Percentiles rank a stretch among this genome's conserved stretches.
These are phyloP conservation scores for Latrodectus hesperus DNA, from an alignment of 2,888 invertebrate genomes.

Conservation along the genomic window DNA sequence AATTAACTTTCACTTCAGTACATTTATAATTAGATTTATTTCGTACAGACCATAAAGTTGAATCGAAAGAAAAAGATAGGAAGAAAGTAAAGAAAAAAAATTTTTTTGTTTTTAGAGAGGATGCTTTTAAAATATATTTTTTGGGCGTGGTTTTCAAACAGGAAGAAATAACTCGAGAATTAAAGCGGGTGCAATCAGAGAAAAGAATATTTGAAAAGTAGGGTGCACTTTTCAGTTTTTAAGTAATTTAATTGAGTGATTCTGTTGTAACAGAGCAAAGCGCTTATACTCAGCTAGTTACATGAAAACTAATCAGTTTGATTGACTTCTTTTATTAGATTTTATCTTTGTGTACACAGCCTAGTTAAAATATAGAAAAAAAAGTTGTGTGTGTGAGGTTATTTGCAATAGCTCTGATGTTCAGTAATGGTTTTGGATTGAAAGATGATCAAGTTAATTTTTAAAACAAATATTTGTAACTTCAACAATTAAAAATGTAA, in stretches of 20 bases:
- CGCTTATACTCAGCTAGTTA: not conserved
- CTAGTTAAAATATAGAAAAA: no score
- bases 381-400: no score
- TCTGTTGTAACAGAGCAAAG: not conserved
- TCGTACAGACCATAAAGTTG: conserved; percentile 25
- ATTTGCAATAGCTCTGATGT: no score
- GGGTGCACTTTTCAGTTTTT: not conserved
- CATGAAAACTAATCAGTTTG: not conserved
- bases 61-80: not conserved
- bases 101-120: not conserved
- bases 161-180: not conserved
- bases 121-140: conserved; percentile 9
- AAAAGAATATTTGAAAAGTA: not conserved
- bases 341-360: no score
- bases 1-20: conserved; percentile 23
- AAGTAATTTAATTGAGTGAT: not conserved
- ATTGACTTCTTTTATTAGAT: not conserved
- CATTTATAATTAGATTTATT: conserved; percentile 55
- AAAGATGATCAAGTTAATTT: no score
- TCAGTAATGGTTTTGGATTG: no score
- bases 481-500: no score
- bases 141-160: conserved; percentile 32
- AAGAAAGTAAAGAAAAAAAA: not conserved
- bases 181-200: not conserved
- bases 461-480: no score